Percentiles rank a stretch among this genome's conserved stretches.
These are phyloP conservation scores for Listrodromus nycthemerus DNA, from an alignment of 2,888 invertebrate genomes.

Conservation along the genomic window DNA sequence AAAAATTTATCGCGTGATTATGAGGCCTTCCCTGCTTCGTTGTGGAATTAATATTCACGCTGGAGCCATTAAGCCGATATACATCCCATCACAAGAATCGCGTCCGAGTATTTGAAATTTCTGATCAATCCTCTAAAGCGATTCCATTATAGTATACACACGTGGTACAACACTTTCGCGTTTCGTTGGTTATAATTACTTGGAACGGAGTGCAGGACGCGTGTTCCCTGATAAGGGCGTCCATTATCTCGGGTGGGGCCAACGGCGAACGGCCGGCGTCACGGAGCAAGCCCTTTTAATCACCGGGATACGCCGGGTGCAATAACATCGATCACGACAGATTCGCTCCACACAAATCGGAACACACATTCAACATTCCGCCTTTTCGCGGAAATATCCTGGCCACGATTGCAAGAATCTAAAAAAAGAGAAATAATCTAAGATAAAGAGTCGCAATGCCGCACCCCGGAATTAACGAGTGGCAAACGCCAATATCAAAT, in stretches of 20 bases:
- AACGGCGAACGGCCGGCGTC: conserved; percentile 29
- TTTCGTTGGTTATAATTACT: conserved; percentile 16
- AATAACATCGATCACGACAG: conserved; percentile 54
- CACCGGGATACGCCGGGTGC: conserved; percentile 21
- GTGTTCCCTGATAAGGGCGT: conserved; percentile 28
- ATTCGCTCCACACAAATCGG: conserved; percentile 13
- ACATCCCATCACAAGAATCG: conserved; percentile 40
- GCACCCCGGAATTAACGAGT: conserved; percentile 44
- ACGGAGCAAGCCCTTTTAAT: conserved; percentile 40
- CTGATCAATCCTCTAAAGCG: conserved; percentile 28
- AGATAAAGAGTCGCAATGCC: conserved; percentile 19
- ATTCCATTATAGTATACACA: neutral
- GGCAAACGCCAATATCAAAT: conserved; percentile 35
- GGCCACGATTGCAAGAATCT: neutral
- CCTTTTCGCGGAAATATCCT: conserved; percentile 32
- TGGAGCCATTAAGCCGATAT: conserved; percentile 38
- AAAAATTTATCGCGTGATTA: conserved; percentile 35
- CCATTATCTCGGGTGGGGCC: conserved; percentile 42
- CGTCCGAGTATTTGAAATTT: conserved; percentile 19
- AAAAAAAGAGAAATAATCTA: conserved; percentile 22
- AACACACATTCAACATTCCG: conserved; percentile 12
- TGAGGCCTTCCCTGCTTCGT: conserved; percentile 8
- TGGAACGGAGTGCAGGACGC: neutral
- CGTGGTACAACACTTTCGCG: neutral
- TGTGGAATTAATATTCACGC: conserved; percentile 41